Percentiles rank a stretch among this genome's conserved stretches.
Conservation (phyloP, 1,140 invertebrate genomes). For the Colletes latitarsis region DNA sequence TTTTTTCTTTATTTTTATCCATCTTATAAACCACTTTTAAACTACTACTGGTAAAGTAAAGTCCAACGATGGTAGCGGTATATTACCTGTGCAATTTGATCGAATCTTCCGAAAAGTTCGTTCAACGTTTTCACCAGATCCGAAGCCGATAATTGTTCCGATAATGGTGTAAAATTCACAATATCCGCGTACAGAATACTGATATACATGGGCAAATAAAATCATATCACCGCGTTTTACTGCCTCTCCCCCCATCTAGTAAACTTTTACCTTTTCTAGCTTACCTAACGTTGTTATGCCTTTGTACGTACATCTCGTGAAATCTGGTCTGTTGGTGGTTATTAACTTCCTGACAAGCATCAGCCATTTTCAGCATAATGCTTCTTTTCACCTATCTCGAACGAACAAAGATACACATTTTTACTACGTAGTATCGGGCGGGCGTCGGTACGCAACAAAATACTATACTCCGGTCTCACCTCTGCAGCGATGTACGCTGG, state of each 20-base stretch:
- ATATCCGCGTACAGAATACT: slow-evolving; percentile 99
- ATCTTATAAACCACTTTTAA: too few relatives aligned
- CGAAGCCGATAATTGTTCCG: slow-evolving; percentile 94
- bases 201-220: slow-evolving; percentile 33
- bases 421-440: too few relatives aligned
- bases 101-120: slow-evolving; percentile 97
- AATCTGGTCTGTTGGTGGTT: slow-evolving; percentile 90
- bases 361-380: slow-evolving; percentile 96
- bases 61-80: neutral
- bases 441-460: too few relatives aligned
- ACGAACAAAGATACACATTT: neutral
- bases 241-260: too few relatives aligned
- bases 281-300: slow-evolving; percentile 97
- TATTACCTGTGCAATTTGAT: slow-evolving; percentile 95
- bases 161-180: slow-evolving; percentile 97
- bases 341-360: slow-evolving; percentile 88
- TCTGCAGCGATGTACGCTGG: slow-evolving; percentile 95
- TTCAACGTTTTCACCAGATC: slow-evolving; percentile 97
- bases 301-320: slow-evolving; percentile 98
- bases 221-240: neutral
- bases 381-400: slow-evolving; percentile 90
- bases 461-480: slow-evolving; percentile 80
- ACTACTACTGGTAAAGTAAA: neutral
- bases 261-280: slow-evolving; percentile 5
- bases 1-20: neutral